phyloP scores from a whole-genome alignment of 2,113 vertebrate species.

The Saccopteryx bilineata region DNA sequence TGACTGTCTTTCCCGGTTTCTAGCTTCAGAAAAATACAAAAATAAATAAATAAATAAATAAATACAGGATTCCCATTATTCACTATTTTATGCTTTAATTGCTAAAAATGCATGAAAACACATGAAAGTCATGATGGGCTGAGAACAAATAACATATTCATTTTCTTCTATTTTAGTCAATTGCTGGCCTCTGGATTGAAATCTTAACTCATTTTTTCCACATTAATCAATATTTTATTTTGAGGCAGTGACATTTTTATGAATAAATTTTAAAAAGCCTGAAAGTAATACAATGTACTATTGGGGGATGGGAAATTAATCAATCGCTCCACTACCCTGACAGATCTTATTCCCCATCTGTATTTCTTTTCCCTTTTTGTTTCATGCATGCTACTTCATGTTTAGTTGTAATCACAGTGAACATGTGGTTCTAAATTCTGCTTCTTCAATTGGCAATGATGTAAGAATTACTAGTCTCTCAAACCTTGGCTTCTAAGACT shows the following conservation, averaged over 20 bases:
- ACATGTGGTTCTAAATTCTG: slow-evolving; percentile 21
- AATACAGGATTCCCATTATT: slow-evolving; percentile 49
- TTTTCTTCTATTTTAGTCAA: slow-evolving; percentile 46
- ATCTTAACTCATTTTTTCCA: slow-evolving; percentile 40
- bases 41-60: background rate
- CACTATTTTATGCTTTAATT: slow-evolving; percentile 54
- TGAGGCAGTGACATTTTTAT: slow-evolving; percentile 55
- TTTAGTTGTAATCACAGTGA: slow-evolving; percentile 18
- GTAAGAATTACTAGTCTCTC: background rate
- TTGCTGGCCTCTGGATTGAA: slow-evolving; percentile 37
- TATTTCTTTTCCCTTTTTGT: slow-evolving; percentile 12
- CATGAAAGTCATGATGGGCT: background rate
- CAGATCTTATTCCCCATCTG: slow-evolving; percentile 25
- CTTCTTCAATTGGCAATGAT: slow-evolving; percentile 47
- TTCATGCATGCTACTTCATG: background rate
- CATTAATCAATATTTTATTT: slow-evolving; percentile 57
- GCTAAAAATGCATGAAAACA: slow-evolving; percentile 29
- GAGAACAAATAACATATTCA: background rate
- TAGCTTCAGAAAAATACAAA: too few species aligned
- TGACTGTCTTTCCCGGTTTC: too few species aligned
- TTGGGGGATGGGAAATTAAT: background rate
- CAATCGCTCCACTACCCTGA: background rate
- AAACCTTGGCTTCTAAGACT: background rate
- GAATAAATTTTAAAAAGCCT: background rate
- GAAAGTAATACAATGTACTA: slow-evolving; percentile 24